phyloP scores from a whole-genome alignment of 2,888 invertebrate genomes.

The Polydrusus tereticollis region DNA sequence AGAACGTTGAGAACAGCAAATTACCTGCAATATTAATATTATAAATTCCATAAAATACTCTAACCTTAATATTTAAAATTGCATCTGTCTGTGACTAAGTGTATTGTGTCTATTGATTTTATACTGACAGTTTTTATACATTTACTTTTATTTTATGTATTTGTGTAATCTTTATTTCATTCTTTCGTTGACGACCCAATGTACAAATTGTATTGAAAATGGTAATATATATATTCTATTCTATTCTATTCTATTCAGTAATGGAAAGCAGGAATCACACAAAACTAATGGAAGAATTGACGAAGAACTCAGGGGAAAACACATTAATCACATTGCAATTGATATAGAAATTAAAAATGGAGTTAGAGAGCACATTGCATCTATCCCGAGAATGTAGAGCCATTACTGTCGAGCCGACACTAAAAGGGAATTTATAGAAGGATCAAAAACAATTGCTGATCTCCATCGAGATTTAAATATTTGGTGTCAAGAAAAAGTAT shows the following conservation, averaged over 20 bases:
- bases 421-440: conserved; percentile 55
- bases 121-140: no score
- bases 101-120: no score
- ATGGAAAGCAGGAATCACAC: conserved; percentile 30
- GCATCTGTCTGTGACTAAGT: no score
- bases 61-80: no score
- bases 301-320: conserved; percentile 37
- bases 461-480: conserved; percentile 54
- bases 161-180: no score
- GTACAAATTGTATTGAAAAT: no score
- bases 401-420: conserved; percentile 44
- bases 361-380: conserved; percentile 31
- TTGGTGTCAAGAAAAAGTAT: conserved; percentile 39
- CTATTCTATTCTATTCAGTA: no score
- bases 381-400: conserved; percentile 38
- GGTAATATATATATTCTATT: no score
- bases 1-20: conserved; percentile 17
- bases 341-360: conserved; percentile 10
- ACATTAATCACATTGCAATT: conserved; percentile 22
- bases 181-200: no score
- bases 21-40: no score
- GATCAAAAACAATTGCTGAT: conserved; percentile 52
- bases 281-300: conserved; percentile 37
- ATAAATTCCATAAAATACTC: no score
- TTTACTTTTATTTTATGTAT: no score